Conservation (phyloP, 23 tunicate genomes). For the Trididemnum clinides region DNA sequence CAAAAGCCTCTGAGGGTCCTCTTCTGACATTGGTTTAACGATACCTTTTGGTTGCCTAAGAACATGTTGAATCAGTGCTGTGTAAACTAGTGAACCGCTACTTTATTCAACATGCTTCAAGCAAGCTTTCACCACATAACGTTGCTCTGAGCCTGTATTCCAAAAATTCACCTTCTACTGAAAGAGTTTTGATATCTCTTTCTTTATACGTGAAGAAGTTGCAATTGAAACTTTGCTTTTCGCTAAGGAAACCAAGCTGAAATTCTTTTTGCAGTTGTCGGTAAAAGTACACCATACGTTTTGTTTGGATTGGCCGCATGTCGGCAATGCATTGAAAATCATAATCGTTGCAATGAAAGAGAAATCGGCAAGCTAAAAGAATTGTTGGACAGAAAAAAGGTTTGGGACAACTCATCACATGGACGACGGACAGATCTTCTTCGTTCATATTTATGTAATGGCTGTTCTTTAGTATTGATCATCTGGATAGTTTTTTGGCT, state of each 20-base stretch:
- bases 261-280: neutral
- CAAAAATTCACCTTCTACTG: neutral
- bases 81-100: neutral
- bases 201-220: neutral
- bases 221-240: neutral
- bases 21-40: too few relatives aligned
- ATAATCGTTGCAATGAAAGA: too few relatives aligned
- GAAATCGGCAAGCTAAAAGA: too few relatives aligned
- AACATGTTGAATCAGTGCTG: neutral
- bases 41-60: too few relatives aligned
- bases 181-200: neutral
- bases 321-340: too few relatives aligned
- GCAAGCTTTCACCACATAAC: neutral
- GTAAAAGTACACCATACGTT: neutral
- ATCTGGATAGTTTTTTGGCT: too few relatives aligned
- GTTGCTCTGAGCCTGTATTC: neutral
- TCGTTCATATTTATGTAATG: too few relatives aligned
- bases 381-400: too few relatives aligned
- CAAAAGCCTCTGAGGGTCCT: too few relatives aligned
- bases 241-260: neutral
- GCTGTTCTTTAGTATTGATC: too few relatives aligned
- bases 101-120: neutral
- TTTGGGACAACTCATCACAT: too few relatives aligned
- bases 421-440: too few relatives aligned
- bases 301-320: neutral